Conservation (phyloP, 2,888 invertebrate genomes). For the Lymantria monacha region DNA sequence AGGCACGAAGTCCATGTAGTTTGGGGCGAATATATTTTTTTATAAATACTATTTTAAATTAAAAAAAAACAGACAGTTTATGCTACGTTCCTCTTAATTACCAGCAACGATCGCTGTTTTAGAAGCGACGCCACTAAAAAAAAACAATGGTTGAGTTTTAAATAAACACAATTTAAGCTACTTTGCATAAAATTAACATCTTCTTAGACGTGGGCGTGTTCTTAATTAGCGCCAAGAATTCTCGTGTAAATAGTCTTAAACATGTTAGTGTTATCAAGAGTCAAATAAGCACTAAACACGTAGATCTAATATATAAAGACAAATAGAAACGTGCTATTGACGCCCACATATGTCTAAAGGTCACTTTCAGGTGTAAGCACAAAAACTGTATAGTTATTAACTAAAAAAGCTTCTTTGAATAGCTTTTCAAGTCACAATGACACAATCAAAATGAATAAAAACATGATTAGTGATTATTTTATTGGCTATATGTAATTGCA, state of each 20-base stretch:
- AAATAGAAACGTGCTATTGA: background rate
- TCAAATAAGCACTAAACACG: slow-evolving; percentile 1
- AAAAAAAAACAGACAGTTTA: too few relatives aligned
- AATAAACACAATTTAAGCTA: too few relatives aligned
- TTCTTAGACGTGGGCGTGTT: slow-evolving; percentile 2
- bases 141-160: too few relatives aligned
- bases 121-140: too few relatives aligned
- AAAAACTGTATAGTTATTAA: slow-evolving; percentile 3
- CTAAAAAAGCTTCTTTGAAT: background rate
- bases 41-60: too few relatives aligned
- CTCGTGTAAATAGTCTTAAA: background rate
- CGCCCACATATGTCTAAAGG: slow-evolving; percentile 12
- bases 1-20: too few relatives aligned
- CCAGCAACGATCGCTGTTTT: too few relatives aligned
- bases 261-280: background rate
- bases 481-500: slow-evolving; percentile 13
- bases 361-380: slow-evolving; percentile 9
- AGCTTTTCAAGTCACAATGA: slow-evolving; percentile 6
- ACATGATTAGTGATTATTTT: slow-evolving; percentile 20
- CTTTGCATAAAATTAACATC: too few relatives aligned
- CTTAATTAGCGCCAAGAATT: slow-evolving; percentile 3
- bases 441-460: slow-evolving; percentile 12
- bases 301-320: background rate
- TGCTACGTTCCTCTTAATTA: too few relatives aligned
- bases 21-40: too few relatives aligned